Base-by-base conservation (phyloP, 2,888 invertebrate genomes). In the Drosophila melanosoma region DNA sequence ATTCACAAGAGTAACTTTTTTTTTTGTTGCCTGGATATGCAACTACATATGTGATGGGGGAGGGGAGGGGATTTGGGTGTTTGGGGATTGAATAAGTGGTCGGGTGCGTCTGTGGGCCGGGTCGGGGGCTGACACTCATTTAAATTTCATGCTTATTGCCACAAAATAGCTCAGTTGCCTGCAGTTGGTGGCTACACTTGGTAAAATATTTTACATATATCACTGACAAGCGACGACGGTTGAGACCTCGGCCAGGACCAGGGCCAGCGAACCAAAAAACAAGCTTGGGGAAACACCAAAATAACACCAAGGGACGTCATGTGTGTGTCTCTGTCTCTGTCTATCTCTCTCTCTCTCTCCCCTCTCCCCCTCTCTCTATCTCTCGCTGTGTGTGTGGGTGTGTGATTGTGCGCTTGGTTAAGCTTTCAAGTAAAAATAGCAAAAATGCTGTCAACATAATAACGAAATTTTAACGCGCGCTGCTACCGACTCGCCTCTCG, bases 401-500 rank as follows among this genome's bases (percentile, higher is more conserved):
- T 74, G 66, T 81, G 69, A 68, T 42, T 67, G 72, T 53, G 75
- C 78, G 83, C 88, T 85, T 86, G 90, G 86, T 89, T 86, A 89
- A 86, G 85, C 90, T 89, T 89, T 89, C 90, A 76, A 87, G 85
- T 89, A 89, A 87, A 90, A 90, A 90, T 84, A 89, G 89, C 85
- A 87, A 89, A 90, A 89, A 80, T 87, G 78, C 90, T 89, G 87
- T 87, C 87, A 90, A 90, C 87, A 87, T 87, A 87, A 87, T 90
- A 87, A 87, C 87, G 87, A 87, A 87, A 81, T 87, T 86, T 87
- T 87, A 87, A 87, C 87, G 90, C 87, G 85, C 77, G 48, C 74
- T 71, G 89, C 87, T 66, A 87, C 75, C 71, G 40, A 59, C 66
- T 58, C 75, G 33, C 72, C 75, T 69, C 85, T 69, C 71, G 61